Conservation (phyloP, 2,888 invertebrate genomes). For the Lingula anatina region DNA sequence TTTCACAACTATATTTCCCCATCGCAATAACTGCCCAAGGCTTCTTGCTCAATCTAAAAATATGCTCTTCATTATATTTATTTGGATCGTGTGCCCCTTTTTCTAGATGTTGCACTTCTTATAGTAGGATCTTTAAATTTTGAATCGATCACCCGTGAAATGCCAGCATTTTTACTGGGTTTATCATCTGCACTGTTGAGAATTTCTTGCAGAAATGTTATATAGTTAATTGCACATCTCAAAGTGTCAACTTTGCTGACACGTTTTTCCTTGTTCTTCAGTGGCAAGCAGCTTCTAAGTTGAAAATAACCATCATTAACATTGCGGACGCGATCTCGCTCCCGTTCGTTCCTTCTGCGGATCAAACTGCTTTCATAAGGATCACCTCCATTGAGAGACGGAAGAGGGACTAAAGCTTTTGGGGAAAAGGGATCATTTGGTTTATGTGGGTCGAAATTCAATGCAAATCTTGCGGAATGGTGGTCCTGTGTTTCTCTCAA, state of each 20-base stretch:
- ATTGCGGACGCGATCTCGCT: constrained; percentile 46
- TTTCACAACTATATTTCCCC: too few species aligned
- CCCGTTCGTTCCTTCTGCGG: constrained; percentile 46
- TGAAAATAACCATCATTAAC: constrained; percentile 48
- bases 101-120: too few species aligned
- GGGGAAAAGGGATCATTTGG: constrained; percentile 41
- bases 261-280: constrained; percentile 44
- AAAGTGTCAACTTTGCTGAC: constrained; percentile 50
- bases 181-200: constrained; percentile 9
- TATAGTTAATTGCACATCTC: constrained; percentile 45
- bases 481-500: too few species aligned
- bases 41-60: too few species aligned
- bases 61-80: too few species aligned
- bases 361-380: constrained; percentile 37
- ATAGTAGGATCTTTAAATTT: too few species aligned
- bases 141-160: too few species aligned
- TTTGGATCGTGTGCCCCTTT: too few species aligned
- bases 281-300: constrained; percentile 40
- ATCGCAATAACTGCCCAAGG: too few species aligned
- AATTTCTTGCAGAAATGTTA: constrained; percentile 32
- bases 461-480: too few species aligned
- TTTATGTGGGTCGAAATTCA: too few species aligned
- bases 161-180: too few species aligned
- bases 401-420: constrained; percentile 40
- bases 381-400: constrained; percentile 24